These are phyloP conservation scores for Chiloscyllium punctatum DNA, from an alignment of 2,797 vertebrate species.

Conservation along the genomic window DNA sequence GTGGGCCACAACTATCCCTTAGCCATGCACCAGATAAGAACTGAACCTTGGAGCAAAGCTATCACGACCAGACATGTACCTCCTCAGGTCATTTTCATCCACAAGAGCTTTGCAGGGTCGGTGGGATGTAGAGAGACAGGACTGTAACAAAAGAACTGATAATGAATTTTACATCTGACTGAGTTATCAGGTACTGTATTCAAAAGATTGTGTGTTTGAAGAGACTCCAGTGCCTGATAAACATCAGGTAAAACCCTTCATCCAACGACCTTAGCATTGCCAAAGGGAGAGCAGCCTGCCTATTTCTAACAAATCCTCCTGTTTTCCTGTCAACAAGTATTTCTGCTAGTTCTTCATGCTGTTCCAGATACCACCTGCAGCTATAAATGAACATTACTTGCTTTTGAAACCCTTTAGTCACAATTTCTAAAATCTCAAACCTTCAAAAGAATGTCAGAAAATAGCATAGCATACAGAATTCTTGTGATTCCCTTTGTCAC, in stretches of 20 bases:
- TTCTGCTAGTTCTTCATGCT: slow-evolving; percentile 10
- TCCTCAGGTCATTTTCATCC: slow-evolving; percentile 15
- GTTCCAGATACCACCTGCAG: slow-evolving; percentile 32
- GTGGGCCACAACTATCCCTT: neutral
- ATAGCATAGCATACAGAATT: neutral
- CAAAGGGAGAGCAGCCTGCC: neutral
- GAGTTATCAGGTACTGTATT: slow-evolving; percentile 17
- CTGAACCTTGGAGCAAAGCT: slow-evolving; percentile 15
- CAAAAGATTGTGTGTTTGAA: neutral
- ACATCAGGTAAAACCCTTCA: slow-evolving; percentile 34
- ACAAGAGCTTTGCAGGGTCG: neutral
- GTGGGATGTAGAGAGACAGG: too few relatives aligned
- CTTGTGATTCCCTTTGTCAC: slow-evolving; percentile 13
- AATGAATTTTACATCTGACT: slow-evolving; percentile 32
- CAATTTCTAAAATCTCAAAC: slow-evolving; percentile 30
- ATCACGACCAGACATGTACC: slow-evolving; percentile 35
- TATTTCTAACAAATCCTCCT: slow-evolving; percentile 33
- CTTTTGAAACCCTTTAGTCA: slow-evolving; percentile 1
- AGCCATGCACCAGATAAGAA: neutral
- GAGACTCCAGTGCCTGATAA: slow-evolving; percentile 33
- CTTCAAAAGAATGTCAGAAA: slow-evolving; percentile 37
- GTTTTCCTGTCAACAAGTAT: slow-evolving; percentile 35
- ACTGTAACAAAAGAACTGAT: slow-evolving; percentile 30
- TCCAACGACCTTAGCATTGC: slow-evolving; percentile 32
- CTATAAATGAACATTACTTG: slow-evolving; percentile 8